Conservation (phyloP, 1,140 invertebrate genomes). For the Hypothenemus hampei region DNA sequence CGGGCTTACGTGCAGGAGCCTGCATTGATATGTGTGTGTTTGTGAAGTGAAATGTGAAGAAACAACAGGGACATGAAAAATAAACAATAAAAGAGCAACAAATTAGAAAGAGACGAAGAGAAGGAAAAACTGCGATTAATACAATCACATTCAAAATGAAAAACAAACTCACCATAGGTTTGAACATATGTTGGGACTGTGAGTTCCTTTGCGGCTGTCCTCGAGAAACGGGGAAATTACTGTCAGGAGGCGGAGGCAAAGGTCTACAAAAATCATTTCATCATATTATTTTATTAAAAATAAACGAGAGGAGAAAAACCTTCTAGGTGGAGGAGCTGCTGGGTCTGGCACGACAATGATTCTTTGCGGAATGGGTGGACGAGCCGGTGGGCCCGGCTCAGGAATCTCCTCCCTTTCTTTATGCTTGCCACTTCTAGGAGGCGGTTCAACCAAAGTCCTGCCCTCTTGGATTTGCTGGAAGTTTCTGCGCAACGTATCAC, state of each 20-base stretch:
- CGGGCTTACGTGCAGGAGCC: conserved; percentile 73
- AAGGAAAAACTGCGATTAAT: conserved; percentile 12
- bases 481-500: conserved; percentile 87
- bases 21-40: conserved; percentile 41
- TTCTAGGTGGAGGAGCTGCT: conserved; percentile 44
- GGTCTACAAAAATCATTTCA: conserved; percentile 38
- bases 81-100: conserved; percentile 43
- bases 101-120: conserved; percentile 41
- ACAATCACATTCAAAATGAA: neutral
- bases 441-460: conserved; percentile 51
- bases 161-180: conserved; percentile 63
- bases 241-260: conserved; percentile 45
- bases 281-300: neutral
- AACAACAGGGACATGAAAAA: conserved; percentile 46
- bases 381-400: conserved; percentile 76
- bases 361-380: conserved; percentile 81
- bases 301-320: conserved; percentile 24
- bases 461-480: conserved; percentile 97
- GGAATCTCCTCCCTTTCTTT: conserved; percentile 51
- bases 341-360: conserved; percentile 74
- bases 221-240: conserved; percentile 37
- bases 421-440: conserved; percentile 40
- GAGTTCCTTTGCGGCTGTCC: conserved; percentile 62
- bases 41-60: too few relatives aligned
- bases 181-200: conserved; percentile 72